Evolutionary conservation across 30 jellyfish, hydroid and myxozoan species (phyloP), one percentile per base, ranked within the genome.

Genomic region (Aurelia sp.): DNA sequence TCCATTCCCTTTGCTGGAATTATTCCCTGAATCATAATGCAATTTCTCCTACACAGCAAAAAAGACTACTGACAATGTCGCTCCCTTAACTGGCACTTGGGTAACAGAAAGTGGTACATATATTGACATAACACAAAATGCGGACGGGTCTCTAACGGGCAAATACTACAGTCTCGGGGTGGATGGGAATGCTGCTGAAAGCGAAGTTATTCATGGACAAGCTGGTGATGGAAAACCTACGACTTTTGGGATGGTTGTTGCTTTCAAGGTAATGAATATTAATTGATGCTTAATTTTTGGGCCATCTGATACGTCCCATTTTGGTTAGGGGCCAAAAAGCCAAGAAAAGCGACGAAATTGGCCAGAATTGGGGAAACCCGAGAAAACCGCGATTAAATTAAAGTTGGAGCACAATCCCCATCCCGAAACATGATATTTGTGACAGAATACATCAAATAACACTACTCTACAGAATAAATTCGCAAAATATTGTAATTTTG

Each of bases 141-240:
- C 88, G 19, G 92, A 88, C 48, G 96, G 96, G 13, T 52, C 85
- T 4, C 23, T 88, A 78, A 79, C 85, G 1, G 96, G 96, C 44
- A 74, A 63, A 51, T 88, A 69, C 62, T 31, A 35, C 53, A 62
- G 66, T 52, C 19, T 78, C n/a, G 52, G 57, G 6, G 79, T 12
- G 64, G 59, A 62, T 9, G 35, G 18, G n/a, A 78, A 78, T 10
- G 78, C 72, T 10, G 71, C 83, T 22, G 81, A 82, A 61, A 72
- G 67, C 30, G 78, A 66, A 52, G 62, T 21, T 22, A 44, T 88
- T 52, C 89, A 71, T 13, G 96, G 96, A 27, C 71, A 53, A 65
- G 96, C 89, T 73, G 96, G 96, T 35, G 67, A 50, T 22, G 92
- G 92, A 79, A 88, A 81, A 37, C 96, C 96, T 71, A 78, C 96